A percentile compares a stretch with the other conserved stretches of the same genome.
phyloP scores from a whole-genome alignment of 2,888 invertebrate genomes.

The Scaptomyza parva region DNA sequence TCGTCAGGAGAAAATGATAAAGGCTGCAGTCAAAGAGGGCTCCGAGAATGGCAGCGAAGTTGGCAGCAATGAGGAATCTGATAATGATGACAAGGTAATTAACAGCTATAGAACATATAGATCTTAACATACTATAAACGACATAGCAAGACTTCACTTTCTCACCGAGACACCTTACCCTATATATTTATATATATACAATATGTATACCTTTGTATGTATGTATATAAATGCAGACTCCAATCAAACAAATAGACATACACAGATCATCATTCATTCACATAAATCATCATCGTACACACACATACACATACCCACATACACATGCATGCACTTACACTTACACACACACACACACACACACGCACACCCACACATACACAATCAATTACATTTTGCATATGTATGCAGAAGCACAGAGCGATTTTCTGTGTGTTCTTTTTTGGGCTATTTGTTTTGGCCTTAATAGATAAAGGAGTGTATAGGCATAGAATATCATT shows the following conservation, averaged over 20 bases:
- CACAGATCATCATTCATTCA: constrained; percentile 1
- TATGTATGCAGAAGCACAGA: neutral
- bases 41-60: constrained; percentile 94
- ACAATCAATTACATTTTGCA: neutral
- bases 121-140: constrained; percentile 28
- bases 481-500: no score
- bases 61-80: constrained; percentile 93
- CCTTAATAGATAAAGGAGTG: no score
- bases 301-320: constrained; percentile 3
- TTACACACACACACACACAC: neutral
- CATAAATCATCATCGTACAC: neutral
- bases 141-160: constrained; percentile 50
- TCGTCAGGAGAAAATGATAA: constrained; percentile 87
- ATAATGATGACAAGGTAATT: constrained; percentile 94
- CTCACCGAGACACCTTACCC: constrained; percentile 29
- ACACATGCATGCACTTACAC: neutral
- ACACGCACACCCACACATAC: neutral
- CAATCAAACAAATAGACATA: neutral
- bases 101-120: constrained; percentile 60
- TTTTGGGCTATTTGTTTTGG: no score
- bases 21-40: constrained; percentile 86
- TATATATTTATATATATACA: neutral
- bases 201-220: no score
- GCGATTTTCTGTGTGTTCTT: neutral
- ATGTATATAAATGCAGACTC: no score